phyloP scores from a whole-genome alignment of 2,113 vertebrate genomes.

The Callopanchax toddi region DNA sequence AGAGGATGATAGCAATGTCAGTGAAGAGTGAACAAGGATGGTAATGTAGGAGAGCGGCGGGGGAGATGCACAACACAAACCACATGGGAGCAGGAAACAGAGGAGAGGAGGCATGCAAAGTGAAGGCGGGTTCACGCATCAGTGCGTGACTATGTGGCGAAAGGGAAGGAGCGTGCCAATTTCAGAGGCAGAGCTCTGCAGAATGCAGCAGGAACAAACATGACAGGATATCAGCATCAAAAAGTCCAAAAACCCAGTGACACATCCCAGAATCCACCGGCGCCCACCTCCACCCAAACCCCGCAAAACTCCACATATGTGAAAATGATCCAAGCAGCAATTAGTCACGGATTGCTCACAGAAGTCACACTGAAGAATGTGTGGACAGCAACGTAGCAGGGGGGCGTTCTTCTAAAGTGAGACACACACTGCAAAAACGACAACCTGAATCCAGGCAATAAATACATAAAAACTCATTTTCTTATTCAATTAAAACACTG shows the following conservation, averaged over 20 bases:
- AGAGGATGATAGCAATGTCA: not conserved
- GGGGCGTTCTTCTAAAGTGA: not conserved
- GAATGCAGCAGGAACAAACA: slow-evolving; percentile 51
- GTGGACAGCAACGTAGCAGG: slow-evolving; percentile 6
- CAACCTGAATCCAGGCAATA: not conserved
- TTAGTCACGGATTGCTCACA: slow-evolving; percentile 23
- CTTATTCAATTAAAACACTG: not conserved
- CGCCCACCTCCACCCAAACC: slow-evolving; percentile 9
- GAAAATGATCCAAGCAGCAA: slow-evolving; percentile 17
- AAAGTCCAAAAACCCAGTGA: slow-evolving; percentile 46
- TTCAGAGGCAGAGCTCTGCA: slow-evolving; percentile 40
- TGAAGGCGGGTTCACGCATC: slow-evolving; percentile 49
- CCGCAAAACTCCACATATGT: slow-evolving; percentile 4
- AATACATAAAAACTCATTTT: not conserved
- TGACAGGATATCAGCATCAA: slow-evolving; percentile 54
- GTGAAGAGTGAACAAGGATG: slow-evolving; percentile 9
- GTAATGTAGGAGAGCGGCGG: slow-evolving; percentile 12
- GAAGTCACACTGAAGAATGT: slow-evolving; percentile 1
- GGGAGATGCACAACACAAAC: slow-evolving; percentile 15
- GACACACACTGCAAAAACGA: not conserved
- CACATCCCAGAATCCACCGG: slow-evolving; percentile 9
- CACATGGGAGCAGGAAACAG: slow-evolving; percentile 45
- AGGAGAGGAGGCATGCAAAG: slow-evolving; percentile 47
- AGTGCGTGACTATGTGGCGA: slow-evolving; percentile 41
- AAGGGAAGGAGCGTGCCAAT: slow-evolving; percentile 43